A percentile compares a stretch with the other conserved stretches of the same genome.
Evolutionary conservation across 2,888 invertebrate species (phyloP).

Genomic region (Papilio demoleus): DNA sequence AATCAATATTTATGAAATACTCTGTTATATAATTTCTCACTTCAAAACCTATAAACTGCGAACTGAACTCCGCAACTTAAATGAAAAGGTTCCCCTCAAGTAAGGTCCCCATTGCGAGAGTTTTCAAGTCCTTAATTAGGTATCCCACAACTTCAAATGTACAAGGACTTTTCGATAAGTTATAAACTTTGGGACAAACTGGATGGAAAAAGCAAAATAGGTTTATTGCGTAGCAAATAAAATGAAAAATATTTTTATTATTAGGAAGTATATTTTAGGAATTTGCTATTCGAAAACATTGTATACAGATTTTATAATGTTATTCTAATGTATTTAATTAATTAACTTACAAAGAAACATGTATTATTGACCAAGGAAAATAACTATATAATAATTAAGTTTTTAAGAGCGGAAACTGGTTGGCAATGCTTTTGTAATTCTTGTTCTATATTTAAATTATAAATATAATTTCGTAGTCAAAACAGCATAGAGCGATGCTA

Average conservation of each 20-base stretch:
- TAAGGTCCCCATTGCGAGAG: slow-evolving; percentile 14
- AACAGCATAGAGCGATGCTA: slow-evolving; percentile 20
- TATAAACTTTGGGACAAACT: slow-evolving; percentile 17
- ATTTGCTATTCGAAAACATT: too few species aligned
- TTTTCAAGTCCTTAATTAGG: slow-evolving; percentile 24
- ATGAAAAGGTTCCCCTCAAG: slow-evolving; percentile 18
- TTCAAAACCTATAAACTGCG: slow-evolving; percentile 7
- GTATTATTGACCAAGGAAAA: too few species aligned
- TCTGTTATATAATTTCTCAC: slow-evolving; percentile 11
- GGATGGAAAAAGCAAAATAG: slow-evolving; percentile 12
- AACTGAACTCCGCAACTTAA: slow-evolving; percentile 16
- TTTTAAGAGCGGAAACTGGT: too few species aligned
- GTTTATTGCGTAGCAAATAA: background rate
- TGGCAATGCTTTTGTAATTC: too few species aligned
- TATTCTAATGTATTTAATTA: too few species aligned
- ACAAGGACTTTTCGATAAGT: slow-evolving; percentile 25
- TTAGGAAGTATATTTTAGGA: too few species aligned
- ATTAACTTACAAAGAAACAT: too few species aligned
- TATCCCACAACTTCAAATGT: slow-evolving; percentile 23
- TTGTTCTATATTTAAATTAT: slow-evolving; percentile 17
- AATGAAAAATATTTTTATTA: background rate
- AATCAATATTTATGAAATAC: background rate
- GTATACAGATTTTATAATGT: too few species aligned
- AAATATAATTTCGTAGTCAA: slow-evolving; percentile 36
- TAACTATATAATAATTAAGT: too few species aligned